Evolutionary conservation across 2,888 invertebrate species (phyloP), one percentile per base, ranked within the genome.

Genomic region (Siphlonurus alternatus): DNA sequence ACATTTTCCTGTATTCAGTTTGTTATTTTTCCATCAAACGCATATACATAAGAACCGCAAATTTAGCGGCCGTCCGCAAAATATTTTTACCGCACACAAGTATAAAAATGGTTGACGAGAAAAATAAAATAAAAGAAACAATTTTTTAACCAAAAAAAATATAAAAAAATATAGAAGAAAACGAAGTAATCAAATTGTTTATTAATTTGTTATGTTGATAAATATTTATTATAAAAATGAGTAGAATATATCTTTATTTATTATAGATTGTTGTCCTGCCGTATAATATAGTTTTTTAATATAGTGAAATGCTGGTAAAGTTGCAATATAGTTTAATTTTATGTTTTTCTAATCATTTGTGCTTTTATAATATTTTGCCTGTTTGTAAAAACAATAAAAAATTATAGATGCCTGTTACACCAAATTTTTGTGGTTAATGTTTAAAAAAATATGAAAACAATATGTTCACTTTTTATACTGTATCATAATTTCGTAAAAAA

Each of bases 391-490:
- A 38, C 7, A 38, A 38, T 38, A 38, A 38, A 38, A 38, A 38
- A 38, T 38, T 38, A 56, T 22, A 56, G 19, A 56, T 56, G 56
- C 56, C 56, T 56, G 56, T 56, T 56, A 56, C 56, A 56, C 56
- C 56, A 56, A 56, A 56, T 20, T 56, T 10, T 56, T 56, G 56
- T 56, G 56, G 56, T 56, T 51, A 51, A 51, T 51, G 53, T 51
- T 51, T 10, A 51, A 51, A 38, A 10, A 20, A 10, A 56, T 10
- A 56, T 10, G n/a, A 56, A 20, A n/a, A 56, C 7, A 22, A 56
- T 56, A n/a, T 56, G 56, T 56, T 56, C 56, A 56, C 56, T 56
- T 56, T 56, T 56, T 56, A 56, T 56, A 56, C 56, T 56, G n/a
- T 22, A 56, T 56, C 22, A 7, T 56, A 38, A 38, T 10, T 10